Base-by-base conservation (phyloP, 2,888 invertebrate genomes). In the Helleia helle region DNA sequence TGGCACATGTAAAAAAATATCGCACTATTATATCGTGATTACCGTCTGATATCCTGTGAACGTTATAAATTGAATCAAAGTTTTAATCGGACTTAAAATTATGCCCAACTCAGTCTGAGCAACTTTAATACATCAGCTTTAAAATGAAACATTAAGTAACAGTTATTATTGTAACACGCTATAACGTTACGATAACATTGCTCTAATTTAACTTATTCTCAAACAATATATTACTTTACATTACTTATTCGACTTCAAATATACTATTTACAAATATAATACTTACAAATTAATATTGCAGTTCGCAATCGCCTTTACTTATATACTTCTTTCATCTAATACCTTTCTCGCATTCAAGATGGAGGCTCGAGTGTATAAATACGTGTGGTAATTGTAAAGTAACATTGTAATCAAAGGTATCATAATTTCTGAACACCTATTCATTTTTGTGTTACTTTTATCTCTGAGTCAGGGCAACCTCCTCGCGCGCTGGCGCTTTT, bases 211-310 rank as follows among this genome's bases (percentile, higher is more conserved):
- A 61, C 54, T 59, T 62, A 63, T 64, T 48, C 56, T 62, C 66
- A 56, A 54, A 51, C 41, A 48, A 50, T 51, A 57, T 50, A 62
- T 64, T 59, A 59, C 41, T 67, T 59, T 54, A 45, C 48, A 57
- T 57, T 50, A 50, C 46, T 55, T 55, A 49, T 49, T 65, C 60
- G 80, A 75, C 67, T 77, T 76, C 77, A 79, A 58, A 50, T 46
- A 50, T 46, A 56, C 62, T 68, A 63, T 63, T 59, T 60, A 60
- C 61, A 59, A 52, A 51, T 49, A 52, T 60, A 55, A 75, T 75
- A 79, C 77, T 79, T 83, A 81, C 56, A 56, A 56, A 64, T 65
- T 77, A 77, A 75, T 83, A 84, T 84, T 84, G 83, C 83, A 77
- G 71, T 59, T 71, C 64, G 55, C 75, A 71, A 77, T 76, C 65